Evolutionary conservation across 2,113 vertebrate genomes (phyloP).

Genomic region (Eulemur rufifrons): DNA sequence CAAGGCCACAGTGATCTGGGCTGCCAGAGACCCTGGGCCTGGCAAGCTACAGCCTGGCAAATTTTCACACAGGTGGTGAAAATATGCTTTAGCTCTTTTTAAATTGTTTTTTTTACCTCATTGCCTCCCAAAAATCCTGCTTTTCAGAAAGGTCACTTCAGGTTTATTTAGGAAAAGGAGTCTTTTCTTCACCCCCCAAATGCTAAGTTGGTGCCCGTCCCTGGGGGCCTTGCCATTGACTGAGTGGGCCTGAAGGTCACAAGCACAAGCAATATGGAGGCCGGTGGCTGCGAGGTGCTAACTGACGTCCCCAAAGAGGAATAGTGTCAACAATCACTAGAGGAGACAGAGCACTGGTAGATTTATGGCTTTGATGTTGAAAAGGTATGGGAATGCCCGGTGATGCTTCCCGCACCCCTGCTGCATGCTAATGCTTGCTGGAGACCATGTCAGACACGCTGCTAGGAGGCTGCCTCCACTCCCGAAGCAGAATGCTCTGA

Average conservation of each 20-base stretch:
- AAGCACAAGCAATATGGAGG: constrained; percentile 62
- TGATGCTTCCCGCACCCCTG: constrained; percentile 36
- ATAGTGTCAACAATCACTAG: constrained; percentile 55
- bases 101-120: neutral
- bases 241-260: constrained; percentile 64
- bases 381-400: constrained; percentile 64
- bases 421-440: constrained; percentile 77
- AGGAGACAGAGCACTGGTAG: neutral
- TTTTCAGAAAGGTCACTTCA: constrained; percentile 46
- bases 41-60: neutral
- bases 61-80: constrained; percentile 39
- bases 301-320: constrained; percentile 56
- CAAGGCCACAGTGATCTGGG: neutral
- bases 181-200: neutral
- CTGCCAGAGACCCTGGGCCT: neutral
- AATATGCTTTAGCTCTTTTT: neutral
- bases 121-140: neutral
- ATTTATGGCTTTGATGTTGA: constrained; percentile 66
- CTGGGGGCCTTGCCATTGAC: constrained; percentile 19
- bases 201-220: neutral
- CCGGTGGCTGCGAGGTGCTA: constrained; percentile 50
- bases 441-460: constrained; percentile 74
- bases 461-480: constrained; percentile 64
- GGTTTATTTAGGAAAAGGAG: constrained; percentile 50
- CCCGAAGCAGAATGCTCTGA: constrained; percentile 72